Evolutionary conservation across 1,140 invertebrate genomes (phyloP), one percentile per base, ranked within the genome.

Genomic region (Mya arenaria): DNA sequence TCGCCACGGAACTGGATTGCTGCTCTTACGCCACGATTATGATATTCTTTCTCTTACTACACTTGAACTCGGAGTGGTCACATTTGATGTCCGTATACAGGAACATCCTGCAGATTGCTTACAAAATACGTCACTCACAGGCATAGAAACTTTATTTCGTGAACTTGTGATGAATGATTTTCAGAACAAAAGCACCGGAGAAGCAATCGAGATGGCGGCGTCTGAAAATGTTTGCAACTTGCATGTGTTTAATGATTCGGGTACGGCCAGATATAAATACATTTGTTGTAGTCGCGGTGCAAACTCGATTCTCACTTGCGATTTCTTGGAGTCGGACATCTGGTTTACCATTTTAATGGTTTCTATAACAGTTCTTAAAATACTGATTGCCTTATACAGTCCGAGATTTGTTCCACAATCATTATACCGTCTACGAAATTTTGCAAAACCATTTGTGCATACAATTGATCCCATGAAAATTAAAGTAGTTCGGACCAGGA

Each of bases 121-220:
- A 1, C n/a, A 30, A n/a, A 56, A 56, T 13, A 41, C 68, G 8
- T n/a, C 62, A 5, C 32, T 56, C n/a, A 15, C 62, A 10, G 63
- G 56, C 19, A 55, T 78, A 13, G 75, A 78, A 44, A 39, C 58
- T 15, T 48, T 68, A 3, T 25, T 78, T 32, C 23, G 75, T 13
- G 75, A 78, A 28, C 62, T 78, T 1, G 62, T 78, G 19, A 66
- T 78, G 63, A 78, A 78, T 32, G 63, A 78, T 25, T 78, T 66
- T 65, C 62, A 78, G 36, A 78, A 78, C 34, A 78, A 25, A 36
- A 65, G 17, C 5, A 32, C 41, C 6, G 63, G 75, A 10, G 52
- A 34, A 34, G 63, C 63, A 15, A 48, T 62, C 28, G 55, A 75
- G 36, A 36, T 75, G 8, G 34, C 34, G n/a, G 56, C 72, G n/a